Base-by-base conservation (phyloP, 2,113 vertebrate species). In the Sisor rabdophorus region DNA sequence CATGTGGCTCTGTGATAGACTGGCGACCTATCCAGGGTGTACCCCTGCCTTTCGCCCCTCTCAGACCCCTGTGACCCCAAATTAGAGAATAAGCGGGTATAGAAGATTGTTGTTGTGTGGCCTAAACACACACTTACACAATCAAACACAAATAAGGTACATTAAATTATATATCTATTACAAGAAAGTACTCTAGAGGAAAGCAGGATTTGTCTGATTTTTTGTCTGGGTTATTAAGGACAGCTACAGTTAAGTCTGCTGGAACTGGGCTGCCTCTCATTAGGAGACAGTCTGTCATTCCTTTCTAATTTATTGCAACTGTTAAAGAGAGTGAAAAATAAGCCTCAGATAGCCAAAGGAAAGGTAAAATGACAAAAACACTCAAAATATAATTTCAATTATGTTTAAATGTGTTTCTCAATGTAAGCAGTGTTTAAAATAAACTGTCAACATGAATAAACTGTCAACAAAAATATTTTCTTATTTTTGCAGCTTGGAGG, bases 241-340 rank as follows among this genome's bases (percentile, higher is more conserved):
- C 48, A 28, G 22, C 15, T 40, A 73, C n/a, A 75, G 55, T 67
- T 64, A 72, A 28, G 50, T 47, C 61, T 20, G 1, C 36, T 28
- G 28, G 48, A 68, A 58, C 13, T 60, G 59, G 55, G 32, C 55
- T 67, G 64, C 40, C 50, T 36, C 36, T 60, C 36, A 53, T 73
- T 68, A 68, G 60, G 47, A 53, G 22, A 40, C 40, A 10, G 54
- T 4, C 69, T 60, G 32, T 77, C 70, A 59, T 69, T 40, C 22
- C 16, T 55, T 78, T 36, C 32, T 52, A 24, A 15, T 79, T 73
- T 60, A 73, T 73, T 56, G 55, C 22, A 24, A 71, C 28, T n/a
- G 47, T 82, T 67, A 78, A 65, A 56, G 53, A 54, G 64, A 77
- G 40, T 68, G 59, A 64, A 75, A 56, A 64, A 60, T 36, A 26